Base-by-base conservation (phyloP, 2,113 vertebrate species). In the Mormoops blainvillei region DNA sequence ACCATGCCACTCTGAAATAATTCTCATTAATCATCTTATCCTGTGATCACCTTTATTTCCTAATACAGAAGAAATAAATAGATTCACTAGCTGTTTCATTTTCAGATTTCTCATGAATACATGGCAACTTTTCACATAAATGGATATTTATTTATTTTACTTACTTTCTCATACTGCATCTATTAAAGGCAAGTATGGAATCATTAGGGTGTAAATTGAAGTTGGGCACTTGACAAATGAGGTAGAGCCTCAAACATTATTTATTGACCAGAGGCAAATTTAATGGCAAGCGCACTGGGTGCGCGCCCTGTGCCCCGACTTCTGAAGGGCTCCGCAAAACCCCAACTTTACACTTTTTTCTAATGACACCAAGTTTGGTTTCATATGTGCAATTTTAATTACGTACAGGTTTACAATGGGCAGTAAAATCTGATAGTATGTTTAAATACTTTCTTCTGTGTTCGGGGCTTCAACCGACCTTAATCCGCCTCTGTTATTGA, bases 131-230 rank as follows among this genome's bases (percentile, higher is more conserved):
- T 70, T 74, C 93, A 80, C 93, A 93, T 97, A 97, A 98, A 97
- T 94, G 50, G 95, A 97, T 97, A 97, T 96, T 97, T 96, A 98
- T 98, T 98, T 97, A 80, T 98, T 98, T 96, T 87, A 88, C 89
- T 98, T 98, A 92, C 94, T 97, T 98, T 96, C 95, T 96, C 93
- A 94, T 87, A 95, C 83, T 81, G 41, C 89, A 94, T 97, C 97
- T 98, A 83, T 98, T 98, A 98, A 97, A 97, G 93, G 86, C 96
- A 98, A 97, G 97, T 97, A 91, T 1, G 24, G 83, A 97, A 41
- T 96, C 82, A 95, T 98, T 98, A 98, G 95, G 96, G 97, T 97
- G 97, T 94, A 98, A 98, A 98, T 98, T 98, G 97, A 98, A 97
- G 97, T 97, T 95, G 76, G 74, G 96, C 96, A 19, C 97, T 97